phyloP scores from a whole-genome alignment of 2,888 invertebrate species.

The Autographa pulchrina region DNA sequence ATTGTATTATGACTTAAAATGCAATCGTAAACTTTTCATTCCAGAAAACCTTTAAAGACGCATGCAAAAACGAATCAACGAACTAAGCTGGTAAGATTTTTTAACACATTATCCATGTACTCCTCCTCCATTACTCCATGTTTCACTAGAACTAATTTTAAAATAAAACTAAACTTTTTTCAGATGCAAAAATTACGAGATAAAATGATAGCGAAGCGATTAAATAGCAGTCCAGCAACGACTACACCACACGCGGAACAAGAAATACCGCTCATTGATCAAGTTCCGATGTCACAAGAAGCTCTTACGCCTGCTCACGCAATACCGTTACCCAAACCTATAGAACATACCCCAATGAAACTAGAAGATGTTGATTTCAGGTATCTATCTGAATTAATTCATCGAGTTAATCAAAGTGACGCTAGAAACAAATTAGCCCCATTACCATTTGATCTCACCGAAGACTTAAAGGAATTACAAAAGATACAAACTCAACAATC shows the following conservation, averaged over 20 bases:
- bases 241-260: slow-evolving; percentile 35
- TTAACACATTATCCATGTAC: not conserved
- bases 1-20: not conserved
- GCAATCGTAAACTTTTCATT: not conserved
- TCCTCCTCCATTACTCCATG: too few species aligned
- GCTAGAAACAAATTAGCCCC: slow-evolving; percentile 33
- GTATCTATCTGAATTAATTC: slow-evolving; percentile 81
- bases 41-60: not conserved
- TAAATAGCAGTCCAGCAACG: slow-evolving; percentile 45
- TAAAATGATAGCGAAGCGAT: slow-evolving; percentile 56
- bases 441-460: slow-evolving; percentile 17
- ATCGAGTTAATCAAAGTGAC: slow-evolving; percentile 71
- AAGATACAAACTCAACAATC: slow-evolving; percentile 54
- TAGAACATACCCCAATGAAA: slow-evolving; percentile 30
- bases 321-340: slow-evolving; percentile 33
- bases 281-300: slow-evolving; percentile 36
- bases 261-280: slow-evolving; percentile 50
- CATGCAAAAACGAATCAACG: not conserved
- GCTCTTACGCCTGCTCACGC: slow-evolving; percentile 14
- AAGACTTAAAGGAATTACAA: slow-evolving; percentile 29
- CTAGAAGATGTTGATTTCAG: slow-evolving; percentile 77
- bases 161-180: slow-evolving; percentile 23
- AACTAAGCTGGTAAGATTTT: not conserved
- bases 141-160: not conserved
- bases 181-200: slow-evolving; percentile 67